Evolutionary conservation across 2,113 vertebrate genomes (phyloP), one percentile per base, ranked within the genome.

Genomic region (Heliornis fulica): DNA sequence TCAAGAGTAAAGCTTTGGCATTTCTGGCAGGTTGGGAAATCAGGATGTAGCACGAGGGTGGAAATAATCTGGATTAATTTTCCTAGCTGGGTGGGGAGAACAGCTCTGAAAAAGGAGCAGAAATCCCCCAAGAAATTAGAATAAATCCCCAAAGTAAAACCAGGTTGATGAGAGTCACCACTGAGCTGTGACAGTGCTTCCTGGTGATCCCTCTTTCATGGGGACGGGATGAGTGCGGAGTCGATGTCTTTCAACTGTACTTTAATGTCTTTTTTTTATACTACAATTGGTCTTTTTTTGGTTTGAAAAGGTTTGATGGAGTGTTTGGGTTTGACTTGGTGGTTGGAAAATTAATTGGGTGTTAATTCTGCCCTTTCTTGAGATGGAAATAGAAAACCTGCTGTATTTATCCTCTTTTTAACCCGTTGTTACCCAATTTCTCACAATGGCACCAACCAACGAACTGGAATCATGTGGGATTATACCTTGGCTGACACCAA

Each of bases 381-480:
- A 15, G 5, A 20, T 9, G 34, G 29, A 16, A 36, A 22, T 28
- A 36, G 13, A 4, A 64, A 41, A n/a, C 11, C 14, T 1, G 15
- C 40, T 2, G 1, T 13, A 5, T 29, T 53, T 15, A 5, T 11
- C 13, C 34, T 25, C 14, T 34, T 8, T 7, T 8, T 7, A 40
- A 10, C 2, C 1, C 10, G 6, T 7, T 50, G 36, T 60, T 36
- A 21, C 15, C 59, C 36, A 2, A 3, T 72, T 48, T 21, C 4
- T 40, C 5, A 2, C 5, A 0, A n/a, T 15, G 3, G 12, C 26
- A 7, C 29, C 36, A 15, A 9, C 29, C 34, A 6, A 32, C 8
- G 15, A 41, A 19, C 31, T 2, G 0, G 26, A 15, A 54, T 2
- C 4, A 2, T 1, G 7, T 41, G 8, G 3, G 12, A 0, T 31